These are phyloP conservation scores for Rhizoglyphus robini DNA, from an alignment of 1,140 invertebrate genomes.

Conservation along the genomic window DNA sequence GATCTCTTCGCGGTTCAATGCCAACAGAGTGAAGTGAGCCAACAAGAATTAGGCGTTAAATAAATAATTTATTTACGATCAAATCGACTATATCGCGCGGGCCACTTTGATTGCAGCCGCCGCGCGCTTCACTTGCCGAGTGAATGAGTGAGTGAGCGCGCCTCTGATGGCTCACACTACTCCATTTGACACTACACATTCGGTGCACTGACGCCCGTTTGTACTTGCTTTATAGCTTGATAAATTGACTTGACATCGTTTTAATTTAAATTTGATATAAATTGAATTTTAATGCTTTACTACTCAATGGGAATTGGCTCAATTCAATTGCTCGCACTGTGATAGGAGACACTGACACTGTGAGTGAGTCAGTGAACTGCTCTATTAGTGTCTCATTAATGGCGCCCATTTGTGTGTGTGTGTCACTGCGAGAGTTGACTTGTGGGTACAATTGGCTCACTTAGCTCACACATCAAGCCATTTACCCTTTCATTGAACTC, in stretches of 20 bases:
- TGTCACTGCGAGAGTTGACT: no score
- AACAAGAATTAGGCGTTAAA: slow-evolving; percentile 7
- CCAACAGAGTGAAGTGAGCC: no score
- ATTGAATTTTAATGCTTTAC: slow-evolving; percentile 14
- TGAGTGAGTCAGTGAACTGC: no score
- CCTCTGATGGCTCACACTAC: not conserved
- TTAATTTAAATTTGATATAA: slow-evolving; percentile 16
- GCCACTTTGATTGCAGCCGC: not conserved
- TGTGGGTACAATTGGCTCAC: no score
- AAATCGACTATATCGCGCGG: not conserved
- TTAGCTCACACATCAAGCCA: no score
- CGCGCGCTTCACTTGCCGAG: not conserved
- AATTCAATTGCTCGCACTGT: not conserved
- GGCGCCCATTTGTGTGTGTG: not conserved
- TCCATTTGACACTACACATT: not conserved
- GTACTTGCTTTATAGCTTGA: not conserved
- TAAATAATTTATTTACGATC: slow-evolving; percentile 7
- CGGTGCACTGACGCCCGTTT: not conserved
- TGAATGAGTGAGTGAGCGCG: not conserved
- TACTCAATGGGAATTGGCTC: not conserved
- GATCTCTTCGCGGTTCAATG: no score
- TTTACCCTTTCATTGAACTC: no score
- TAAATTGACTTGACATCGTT: slow-evolving; percentile 15
- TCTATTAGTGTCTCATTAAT: no score
- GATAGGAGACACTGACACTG: not conserved